Percentiles rank a stretch among this genome's conserved stretches.
These are phyloP conservation scores for Chirona hameri DNA, from an alignment of 2,888 invertebrate genomes.

Conservation along the genomic window DNA sequence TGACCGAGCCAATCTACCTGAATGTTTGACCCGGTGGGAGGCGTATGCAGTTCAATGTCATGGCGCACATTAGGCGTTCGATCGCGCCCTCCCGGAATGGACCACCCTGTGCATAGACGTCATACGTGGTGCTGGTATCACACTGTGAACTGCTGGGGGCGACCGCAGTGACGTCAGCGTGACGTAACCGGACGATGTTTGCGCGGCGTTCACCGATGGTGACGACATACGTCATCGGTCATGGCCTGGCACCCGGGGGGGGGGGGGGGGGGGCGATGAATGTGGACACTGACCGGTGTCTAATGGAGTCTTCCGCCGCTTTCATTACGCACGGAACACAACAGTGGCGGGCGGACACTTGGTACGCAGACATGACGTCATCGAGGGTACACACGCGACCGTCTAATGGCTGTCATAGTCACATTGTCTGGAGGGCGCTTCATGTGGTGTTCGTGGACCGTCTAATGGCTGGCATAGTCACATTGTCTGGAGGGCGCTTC, in stretches of 20 bases:
- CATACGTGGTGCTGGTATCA: not conserved
- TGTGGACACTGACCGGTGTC: too few relatives aligned
- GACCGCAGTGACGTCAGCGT: not conserved
- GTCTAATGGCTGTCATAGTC: too few relatives aligned
- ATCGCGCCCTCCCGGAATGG: not conserved
- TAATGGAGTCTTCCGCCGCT: too few relatives aligned
- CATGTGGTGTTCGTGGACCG: too few relatives aligned
- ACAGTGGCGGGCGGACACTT: too few relatives aligned
- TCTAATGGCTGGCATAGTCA: too few relatives aligned
- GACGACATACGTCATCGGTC: not conserved
- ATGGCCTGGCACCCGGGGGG: not conserved
- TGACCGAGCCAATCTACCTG: too few relatives aligned
- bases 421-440: too few relatives aligned
- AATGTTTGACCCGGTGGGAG: not conserved
- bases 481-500: too few relatives aligned
- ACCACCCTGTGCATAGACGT: not conserved
- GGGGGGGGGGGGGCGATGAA: not conserved
- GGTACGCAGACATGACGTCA: too few relatives aligned
- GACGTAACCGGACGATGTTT: not conserved
- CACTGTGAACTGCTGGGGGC: not conserved
- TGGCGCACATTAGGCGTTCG: not conserved
- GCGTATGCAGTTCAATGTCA: not conserved
- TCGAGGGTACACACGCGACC: too few relatives aligned
- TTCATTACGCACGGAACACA: too few relatives aligned
- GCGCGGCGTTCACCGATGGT: not conserved